These are phyloP conservation scores for Sylvietta virens DNA, from an alignment of 2,113 vertebrate genomes.

Conservation along the genomic window DNA sequence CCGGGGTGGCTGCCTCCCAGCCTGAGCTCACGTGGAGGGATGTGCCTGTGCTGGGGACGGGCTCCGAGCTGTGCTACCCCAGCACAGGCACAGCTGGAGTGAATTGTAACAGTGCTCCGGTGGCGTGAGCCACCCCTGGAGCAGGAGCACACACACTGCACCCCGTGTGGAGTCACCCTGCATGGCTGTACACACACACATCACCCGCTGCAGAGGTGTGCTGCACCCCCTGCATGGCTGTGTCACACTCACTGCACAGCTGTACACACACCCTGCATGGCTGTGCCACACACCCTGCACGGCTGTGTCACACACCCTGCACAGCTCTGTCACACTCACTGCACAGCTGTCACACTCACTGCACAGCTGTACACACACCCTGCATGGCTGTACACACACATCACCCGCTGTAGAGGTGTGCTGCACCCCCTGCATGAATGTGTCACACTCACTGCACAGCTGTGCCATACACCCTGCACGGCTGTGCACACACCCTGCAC, in stretches of 20 bases:
- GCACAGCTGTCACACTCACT: no score
- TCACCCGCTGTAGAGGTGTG: neutral
- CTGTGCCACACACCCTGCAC: neutral
- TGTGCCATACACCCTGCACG: no score
- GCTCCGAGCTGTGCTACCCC: neutral
- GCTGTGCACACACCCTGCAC: neutral
- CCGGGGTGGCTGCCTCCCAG: neutral
- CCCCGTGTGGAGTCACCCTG: neutral
- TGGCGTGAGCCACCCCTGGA: fast-evolving
- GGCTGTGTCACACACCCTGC: no score
- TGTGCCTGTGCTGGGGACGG: neutral
- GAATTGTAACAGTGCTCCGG: neutral
- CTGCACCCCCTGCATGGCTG: neutral
- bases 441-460: neutral
- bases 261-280: no score
- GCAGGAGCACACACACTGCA: neutral
- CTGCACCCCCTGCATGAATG: neutral
- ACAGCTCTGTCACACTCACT: neutral
- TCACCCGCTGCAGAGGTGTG: neutral
- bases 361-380: neutral
- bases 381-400: neutral
- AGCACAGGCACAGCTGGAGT: fast-evolving
- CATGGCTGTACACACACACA: fast-evolving
- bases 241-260: neutral
- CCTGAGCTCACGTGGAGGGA: fast-evolving